These are phyloP conservation scores for Sebastes vulpes DNA, from an alignment of 2,797 vertebrate species.

Conservation along the genomic window DNA sequence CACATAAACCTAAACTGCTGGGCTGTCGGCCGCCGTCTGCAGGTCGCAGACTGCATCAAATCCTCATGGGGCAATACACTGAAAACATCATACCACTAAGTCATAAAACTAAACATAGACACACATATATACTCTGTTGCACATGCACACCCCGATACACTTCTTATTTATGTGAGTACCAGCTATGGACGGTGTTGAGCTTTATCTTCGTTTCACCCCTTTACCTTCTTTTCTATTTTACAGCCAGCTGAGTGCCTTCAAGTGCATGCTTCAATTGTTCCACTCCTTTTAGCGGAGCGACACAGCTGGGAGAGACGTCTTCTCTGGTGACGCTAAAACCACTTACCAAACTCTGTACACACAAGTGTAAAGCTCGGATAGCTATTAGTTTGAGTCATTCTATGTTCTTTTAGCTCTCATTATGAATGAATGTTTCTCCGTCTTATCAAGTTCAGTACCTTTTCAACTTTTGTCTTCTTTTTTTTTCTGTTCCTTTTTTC, in stretches of 20 bases:
- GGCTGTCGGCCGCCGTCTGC: background rate
- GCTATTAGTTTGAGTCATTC: conserved; percentile 29
- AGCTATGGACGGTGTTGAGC: background rate
- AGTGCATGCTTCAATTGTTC: conserved; percentile 70
- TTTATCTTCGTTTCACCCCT: background rate
- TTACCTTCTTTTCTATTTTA: conserved; percentile 27
- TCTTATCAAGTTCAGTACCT: background rate
- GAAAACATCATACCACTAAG: background rate
- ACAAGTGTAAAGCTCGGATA: conserved; percentile 15
- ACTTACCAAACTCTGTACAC: conserved; percentile 51
- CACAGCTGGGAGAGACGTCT: conserved; percentile 48
- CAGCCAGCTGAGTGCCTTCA: conserved; percentile 49
- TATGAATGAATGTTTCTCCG: conserved; percentile 8
- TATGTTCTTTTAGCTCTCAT: conserved; percentile 23
- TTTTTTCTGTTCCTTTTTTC: background rate
- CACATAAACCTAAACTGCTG: background rate
- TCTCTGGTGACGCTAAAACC: conserved; percentile 68
- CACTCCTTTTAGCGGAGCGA: conserved; percentile 45
- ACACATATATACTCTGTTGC: background rate
- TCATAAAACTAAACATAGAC: conserved; percentile 8
- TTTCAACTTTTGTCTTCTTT: background rate
- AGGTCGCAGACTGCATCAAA: background rate
- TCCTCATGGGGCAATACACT: background rate
- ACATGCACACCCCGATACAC: background rate
- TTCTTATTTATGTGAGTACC: background rate